Conservation (phyloP, 2,113 vertebrate species). For the Vidua chalybeata region DNA sequence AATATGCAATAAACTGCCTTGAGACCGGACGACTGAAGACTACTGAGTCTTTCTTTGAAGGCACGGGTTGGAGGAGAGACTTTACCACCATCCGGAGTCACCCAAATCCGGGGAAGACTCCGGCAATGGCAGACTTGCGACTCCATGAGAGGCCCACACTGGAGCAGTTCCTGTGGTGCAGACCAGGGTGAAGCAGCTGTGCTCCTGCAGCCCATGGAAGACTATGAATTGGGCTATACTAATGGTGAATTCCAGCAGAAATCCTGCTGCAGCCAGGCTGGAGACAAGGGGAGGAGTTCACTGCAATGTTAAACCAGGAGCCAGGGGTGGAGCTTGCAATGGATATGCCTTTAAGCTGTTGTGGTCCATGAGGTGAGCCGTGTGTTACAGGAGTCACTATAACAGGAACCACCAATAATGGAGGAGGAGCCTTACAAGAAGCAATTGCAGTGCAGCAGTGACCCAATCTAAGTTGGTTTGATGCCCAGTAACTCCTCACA, state of each 20-base stretch:
- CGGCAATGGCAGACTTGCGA: neutral
- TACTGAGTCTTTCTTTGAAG: too few relatives aligned
- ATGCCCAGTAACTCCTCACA: neutral
- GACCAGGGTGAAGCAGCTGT: too few relatives aligned
- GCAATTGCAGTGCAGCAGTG: neutral
- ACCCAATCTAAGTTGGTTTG: neutral
- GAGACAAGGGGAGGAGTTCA: neutral
- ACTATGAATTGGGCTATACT: fast-evolving
- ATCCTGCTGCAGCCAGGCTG: neutral
- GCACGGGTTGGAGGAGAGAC: too few relatives aligned
- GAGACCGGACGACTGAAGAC: too few relatives aligned
- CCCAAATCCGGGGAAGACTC: too few relatives aligned
- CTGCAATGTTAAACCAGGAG: neutral
- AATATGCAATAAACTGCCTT: too few relatives aligned
- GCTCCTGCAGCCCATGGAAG: neutral
- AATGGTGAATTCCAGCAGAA: neutral
- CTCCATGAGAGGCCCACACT: neutral
- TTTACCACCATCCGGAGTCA: too few relatives aligned
- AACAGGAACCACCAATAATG: neutral
- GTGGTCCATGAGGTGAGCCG: fast-evolving
- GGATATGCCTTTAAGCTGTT: neutral
- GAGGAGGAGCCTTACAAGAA: neutral
- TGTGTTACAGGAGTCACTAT: neutral
- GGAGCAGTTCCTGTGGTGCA: neutral
- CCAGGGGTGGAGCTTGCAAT: neutral